These are phyloP conservation scores for Tarsius wallacei DNA, from an alignment of 2,797 vertebrate genomes.

Conservation along the genomic window DNA sequence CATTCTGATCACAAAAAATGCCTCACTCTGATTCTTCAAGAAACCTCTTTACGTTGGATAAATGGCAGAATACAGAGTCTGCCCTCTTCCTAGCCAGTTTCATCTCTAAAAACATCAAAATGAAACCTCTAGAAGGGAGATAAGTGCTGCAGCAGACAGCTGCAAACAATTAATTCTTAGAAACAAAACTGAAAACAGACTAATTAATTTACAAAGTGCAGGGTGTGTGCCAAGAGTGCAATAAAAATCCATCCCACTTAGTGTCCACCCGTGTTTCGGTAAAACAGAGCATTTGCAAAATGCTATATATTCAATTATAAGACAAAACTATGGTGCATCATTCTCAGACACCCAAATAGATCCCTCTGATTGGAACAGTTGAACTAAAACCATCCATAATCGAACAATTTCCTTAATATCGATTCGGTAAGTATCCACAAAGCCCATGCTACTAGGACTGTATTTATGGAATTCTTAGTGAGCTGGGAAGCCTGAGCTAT, in stretches of 20 bases:
- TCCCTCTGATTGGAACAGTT: slow-evolving; percentile 65
- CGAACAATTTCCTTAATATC: slow-evolving; percentile 46
- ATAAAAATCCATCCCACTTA: slow-evolving; percentile 81
- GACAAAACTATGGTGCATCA: slow-evolving; percentile 54
- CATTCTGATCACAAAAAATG: slow-evolving; percentile 65
- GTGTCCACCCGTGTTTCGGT: slow-evolving; percentile 62
- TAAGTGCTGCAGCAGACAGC: slow-evolving; percentile 62
- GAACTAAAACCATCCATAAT: slow-evolving; percentile 56
- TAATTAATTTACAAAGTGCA: slow-evolving; percentile 81
- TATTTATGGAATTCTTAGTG: not conserved
- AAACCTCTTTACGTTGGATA: slow-evolving; percentile 59
- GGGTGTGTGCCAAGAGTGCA: slow-evolving; percentile 66
- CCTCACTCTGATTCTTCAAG: slow-evolving; percentile 66
- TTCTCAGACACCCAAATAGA: slow-evolving; percentile 49
- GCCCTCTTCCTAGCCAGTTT: slow-evolving; percentile 36
- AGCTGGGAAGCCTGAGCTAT: not conserved
- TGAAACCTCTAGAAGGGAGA: slow-evolving; percentile 44
- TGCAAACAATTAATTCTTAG: slow-evolving; percentile 74
- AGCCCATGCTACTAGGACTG: not conserved
- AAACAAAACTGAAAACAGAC: slow-evolving; percentile 76
- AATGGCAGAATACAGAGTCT: slow-evolving; percentile 66
- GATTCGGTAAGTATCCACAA: slow-evolving; percentile 19
- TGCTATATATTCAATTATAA: slow-evolving; percentile 56
- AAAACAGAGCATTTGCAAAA: slow-evolving; percentile 76
- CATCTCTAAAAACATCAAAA: slow-evolving; percentile 72